Evolutionary conservation across 2,888 invertebrate species (phyloP), one percentile per base, ranked within the genome.

Genomic region (Leucoma salicis): DNA sequence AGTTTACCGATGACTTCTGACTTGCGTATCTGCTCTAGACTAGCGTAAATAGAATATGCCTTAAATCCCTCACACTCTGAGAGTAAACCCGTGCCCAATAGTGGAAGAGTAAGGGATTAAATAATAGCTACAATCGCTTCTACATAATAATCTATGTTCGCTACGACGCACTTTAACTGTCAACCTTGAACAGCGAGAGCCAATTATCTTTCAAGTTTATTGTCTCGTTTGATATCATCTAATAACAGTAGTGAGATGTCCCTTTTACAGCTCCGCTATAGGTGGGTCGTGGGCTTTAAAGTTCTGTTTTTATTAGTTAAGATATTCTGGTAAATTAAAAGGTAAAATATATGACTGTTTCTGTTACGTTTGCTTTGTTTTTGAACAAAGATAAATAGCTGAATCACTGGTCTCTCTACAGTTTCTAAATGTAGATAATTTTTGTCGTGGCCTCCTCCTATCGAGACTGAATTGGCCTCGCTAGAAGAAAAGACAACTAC

Each of bases 101-200:
- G n/a, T n/a, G n/a, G n/a, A n/a, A n/a, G n/a, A n/a, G n/a, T n/a
- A n/a, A n/a, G n/a, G n/a, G n/a, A n/a, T n/a, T n/a, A n/a, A n/a
- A n/a, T 1, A 27, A n/a, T 27, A 27, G 27, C 5, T 10, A 29
- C 5, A 13, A 14, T 29, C 31, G 15, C n/a, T 5, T 47, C 55
- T 58, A 1, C 13, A 12, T 4, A 7, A 16, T 53, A 48, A 13
- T 58, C 49, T 56, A 18, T 57, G 47, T 0, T 0, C 2, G 3
- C 11, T 21, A 32, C 29, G 44, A 14, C 37, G 33, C 33, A 43
- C 16, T 35, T 33, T 34, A 31, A 34, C 35, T 52, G 59, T 49
- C 69, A 70, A 66, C 77, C 74, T 75, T 76, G 73, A 68, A 63
- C 50, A 39, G 36, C 59, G 39, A 66, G 62, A 63, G 71, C 65